phyloP scores from a whole-genome alignment of 1,140 invertebrate species.

The Maconellicoccus hirsutus region DNA sequence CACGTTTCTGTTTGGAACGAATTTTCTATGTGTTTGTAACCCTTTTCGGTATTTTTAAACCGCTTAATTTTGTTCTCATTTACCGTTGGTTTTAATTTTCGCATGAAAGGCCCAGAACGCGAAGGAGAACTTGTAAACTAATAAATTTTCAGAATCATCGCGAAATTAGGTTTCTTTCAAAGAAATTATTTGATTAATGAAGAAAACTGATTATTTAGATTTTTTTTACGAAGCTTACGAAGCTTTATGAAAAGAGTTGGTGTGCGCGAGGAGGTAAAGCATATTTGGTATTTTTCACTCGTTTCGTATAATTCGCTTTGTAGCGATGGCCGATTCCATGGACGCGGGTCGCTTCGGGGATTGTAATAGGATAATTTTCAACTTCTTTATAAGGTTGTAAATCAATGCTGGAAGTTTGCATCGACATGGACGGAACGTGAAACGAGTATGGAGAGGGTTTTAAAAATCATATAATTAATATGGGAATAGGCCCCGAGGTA shows the following conservation, averaged over 20 bases:
- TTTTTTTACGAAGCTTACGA: neutral
- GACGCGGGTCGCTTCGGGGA: neutral
- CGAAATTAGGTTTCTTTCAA: slow-evolving; percentile 9
- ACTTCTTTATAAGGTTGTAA: too few species aligned
- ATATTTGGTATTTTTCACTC: neutral
- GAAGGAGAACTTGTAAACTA: slow-evolving; percentile 3
- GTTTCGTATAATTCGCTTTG: neutral
- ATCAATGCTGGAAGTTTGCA: too few species aligned
- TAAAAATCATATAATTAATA: too few species aligned
- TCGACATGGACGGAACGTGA: too few species aligned
- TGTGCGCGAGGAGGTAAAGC: neutral
- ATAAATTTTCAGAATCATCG: neutral
- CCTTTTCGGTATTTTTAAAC: slow-evolving; percentile 9
- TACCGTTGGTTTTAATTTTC: neutral
- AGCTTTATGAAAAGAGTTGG: too few species aligned
- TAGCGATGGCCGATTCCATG: neutral
- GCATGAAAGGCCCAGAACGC: neutral
- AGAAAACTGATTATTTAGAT: neutral
- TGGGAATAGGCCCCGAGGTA: neutral
- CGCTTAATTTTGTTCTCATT: slow-evolving; percentile 1
- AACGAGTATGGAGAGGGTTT: too few species aligned
- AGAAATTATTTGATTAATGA: slow-evolving; percentile 1
- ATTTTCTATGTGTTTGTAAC: neutral
- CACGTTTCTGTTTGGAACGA: neutral
- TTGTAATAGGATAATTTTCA: neutral